Base-by-base conservation (phyloP, 1,140 invertebrate genomes). In the Drosophila micromelanica region DNA sequence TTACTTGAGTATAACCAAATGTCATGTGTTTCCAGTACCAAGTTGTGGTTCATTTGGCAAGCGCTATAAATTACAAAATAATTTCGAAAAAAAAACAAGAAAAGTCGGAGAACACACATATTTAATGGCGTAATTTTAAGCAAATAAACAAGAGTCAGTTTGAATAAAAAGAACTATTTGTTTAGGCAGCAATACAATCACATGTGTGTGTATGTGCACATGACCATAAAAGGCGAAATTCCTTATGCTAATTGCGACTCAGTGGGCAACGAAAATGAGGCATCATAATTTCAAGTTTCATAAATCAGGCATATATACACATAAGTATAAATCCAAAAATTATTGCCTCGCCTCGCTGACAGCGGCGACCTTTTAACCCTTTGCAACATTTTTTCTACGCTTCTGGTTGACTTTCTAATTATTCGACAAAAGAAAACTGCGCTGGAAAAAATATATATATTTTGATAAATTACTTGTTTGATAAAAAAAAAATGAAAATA, bases 281-380 rank as follows among this genome's bases (percentile, higher is more conserved):
- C n/a, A 30, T 45, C 60, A 57, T 13, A 70, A 62, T 35, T 70
- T 51, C 62, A 63, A 42, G 51, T 77, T 63, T 55, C 35, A 86
- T 85, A 86, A 85, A 85, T 85, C 81, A 85, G 32, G 30, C 48
- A 63, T 35, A 63, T 46, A 45, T 61, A 46, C 48, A 67, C 8
- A 35, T 35, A 35, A 35, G 32, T 35, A 35, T 32, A 71, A 85
- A 72, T 85, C 57, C 68, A 51, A 76, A 76, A 80, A 49, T 72
- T 76, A 82, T 82, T 54, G 71, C 72, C 57, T 49, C 46, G 52
- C 55, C 56, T 37, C 60, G 84, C 82, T 89, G 84, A 89, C 84
- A 84, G 76, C 32, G 49, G 27, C 61, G 67, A 87, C 76, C 82
- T 75, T 75, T 89, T 87, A 87, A 87, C 84, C 84, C 84, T 78